phyloP scores from a whole-genome alignment of 2,888 invertebrate species.

The Zootermopsis nevadensis region DNA sequence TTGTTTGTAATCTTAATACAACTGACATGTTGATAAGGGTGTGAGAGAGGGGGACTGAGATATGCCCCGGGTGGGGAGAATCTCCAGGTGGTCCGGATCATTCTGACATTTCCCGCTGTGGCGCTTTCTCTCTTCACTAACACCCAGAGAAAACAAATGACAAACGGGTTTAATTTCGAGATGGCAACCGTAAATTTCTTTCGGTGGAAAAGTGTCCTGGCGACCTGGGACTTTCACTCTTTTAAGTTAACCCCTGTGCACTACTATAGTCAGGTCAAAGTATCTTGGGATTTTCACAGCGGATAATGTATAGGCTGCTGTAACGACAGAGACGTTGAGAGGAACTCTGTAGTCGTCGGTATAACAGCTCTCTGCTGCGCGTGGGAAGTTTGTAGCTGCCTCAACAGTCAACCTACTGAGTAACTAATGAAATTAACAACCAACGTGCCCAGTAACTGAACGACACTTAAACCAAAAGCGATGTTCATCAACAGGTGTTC shows the following conservation, averaged over 20 bases:
- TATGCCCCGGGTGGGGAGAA: background rate
- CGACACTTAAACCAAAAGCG: too few relatives aligned
- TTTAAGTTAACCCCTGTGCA: conserved; percentile 1
- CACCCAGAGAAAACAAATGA: conserved; percentile 43
- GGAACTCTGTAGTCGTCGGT: background rate
- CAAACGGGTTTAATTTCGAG: conserved; percentile 51
- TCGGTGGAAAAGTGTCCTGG: background rate
- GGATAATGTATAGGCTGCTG: background rate
- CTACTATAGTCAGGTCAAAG: background rate
- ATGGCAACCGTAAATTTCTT: conserved; percentile 47
- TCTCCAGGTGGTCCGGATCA: conserved; percentile 23
- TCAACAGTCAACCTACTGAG: too few relatives aligned
- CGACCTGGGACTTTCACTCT: conserved; percentile 7
- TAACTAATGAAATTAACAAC: too few relatives aligned
- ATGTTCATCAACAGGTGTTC: too few relatives aligned
- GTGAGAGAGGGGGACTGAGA: too few relatives aligned
- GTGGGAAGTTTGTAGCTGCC: too few relatives aligned
- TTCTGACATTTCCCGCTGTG: conserved; percentile 28
- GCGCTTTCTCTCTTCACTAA: conserved; percentile 3
- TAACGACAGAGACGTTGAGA: background rate
- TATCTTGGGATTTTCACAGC: background rate
- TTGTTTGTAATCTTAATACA: conserved; percentile 22
- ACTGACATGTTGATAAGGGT: background rate
- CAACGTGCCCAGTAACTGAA: too few relatives aligned
- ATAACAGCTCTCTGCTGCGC: too few relatives aligned